These are phyloP conservation scores for Argynnis bischoffii DNA, from an alignment of 2,888 invertebrate species.

Conservation along the genomic window DNA sequence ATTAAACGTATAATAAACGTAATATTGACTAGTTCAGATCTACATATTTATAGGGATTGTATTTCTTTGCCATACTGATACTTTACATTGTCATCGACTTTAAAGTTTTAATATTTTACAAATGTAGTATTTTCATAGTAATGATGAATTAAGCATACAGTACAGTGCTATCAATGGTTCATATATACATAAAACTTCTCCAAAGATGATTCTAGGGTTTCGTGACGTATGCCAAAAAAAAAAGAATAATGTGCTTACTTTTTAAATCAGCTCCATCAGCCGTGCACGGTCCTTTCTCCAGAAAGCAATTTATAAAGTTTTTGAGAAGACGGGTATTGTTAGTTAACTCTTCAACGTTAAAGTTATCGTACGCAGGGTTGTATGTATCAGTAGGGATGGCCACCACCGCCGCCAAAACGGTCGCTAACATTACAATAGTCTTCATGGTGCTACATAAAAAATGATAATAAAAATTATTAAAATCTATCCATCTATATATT, in stretches of 20 bases:
- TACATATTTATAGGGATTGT: no score
- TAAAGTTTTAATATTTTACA: no score
- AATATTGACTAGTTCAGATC: no score
- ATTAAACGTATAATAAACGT: no score
- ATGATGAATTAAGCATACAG: no score
- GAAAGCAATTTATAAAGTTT: slow-evolving; percentile 86
- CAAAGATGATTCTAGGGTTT: no score
- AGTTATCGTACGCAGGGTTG: slow-evolving; percentile 85
- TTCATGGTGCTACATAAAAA: slow-evolving; percentile 41
- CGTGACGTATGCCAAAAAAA: background rate
- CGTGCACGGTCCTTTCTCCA: slow-evolving; percentile 85
- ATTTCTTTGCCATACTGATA: no score
- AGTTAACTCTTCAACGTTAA: slow-evolving; percentile 85
- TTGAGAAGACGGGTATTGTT: slow-evolving; percentile 84
- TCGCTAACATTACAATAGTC: slow-evolving; percentile 39
- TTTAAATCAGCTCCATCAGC: slow-evolving; percentile 86
- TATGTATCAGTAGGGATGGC: slow-evolving; percentile 77
- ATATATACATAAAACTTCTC: no score
- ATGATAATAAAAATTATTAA: slow-evolving; percentile 17
- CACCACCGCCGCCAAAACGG: slow-evolving; percentile 50
- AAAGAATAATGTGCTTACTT: slow-evolving; percentile 72
- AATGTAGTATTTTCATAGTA: no score
- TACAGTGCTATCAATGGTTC: no score
- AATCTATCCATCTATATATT: slow-evolving; percentile 14
- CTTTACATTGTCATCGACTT: no score